Base-by-base conservation (phyloP, 2,888 invertebrate species). In the Pollenia griseotomentosa region DNA sequence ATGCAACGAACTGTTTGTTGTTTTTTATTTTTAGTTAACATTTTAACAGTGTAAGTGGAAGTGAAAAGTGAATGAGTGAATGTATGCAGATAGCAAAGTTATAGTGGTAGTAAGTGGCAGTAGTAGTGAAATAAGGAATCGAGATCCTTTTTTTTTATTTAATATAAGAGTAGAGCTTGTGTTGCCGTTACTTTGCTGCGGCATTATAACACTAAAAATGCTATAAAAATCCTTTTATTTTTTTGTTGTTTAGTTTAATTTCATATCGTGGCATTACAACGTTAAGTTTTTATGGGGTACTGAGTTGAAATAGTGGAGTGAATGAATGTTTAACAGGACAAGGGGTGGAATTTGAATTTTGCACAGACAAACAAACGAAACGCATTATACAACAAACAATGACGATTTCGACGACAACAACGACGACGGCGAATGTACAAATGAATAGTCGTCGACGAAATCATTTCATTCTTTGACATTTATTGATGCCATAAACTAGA, bases 401-500 rank as follows among this genome's bases (percentile, higher is more conserved):
- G 65, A 73, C 19, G 23, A 70, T 16, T 12, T 68, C 10, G 46
- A 71, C 23, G 59, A 80, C 40, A 19, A 63, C 23, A 44, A 68
- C 57, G 44, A 71, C 42, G 63, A 71, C 66, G 51, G 77, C 83
- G 73, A 83, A 83, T 80, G 83, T 77, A 33, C 33, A 33, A 33
- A 33, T 33, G 33, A 33, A 33, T 33, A 81, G 83, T 77, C 77
- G 83, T 81, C 80, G 80, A 91, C 91, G 91, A 92, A 91, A 91
- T 91, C 90, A 91, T 91, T 91, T 92, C 91, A 91, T 90, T 90
- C 90, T 90, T 90, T 91, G 93, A 93, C 93, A 92, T 93, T 93
- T 93, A 93, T 93, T 92, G 93, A 92, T 93, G 92, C 92, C 92
- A 93, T 93, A 93, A 93, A 93, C 90, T 92, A 91, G 91, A 92